Conservation (phyloP, 2,888 invertebrate genomes). For the Lepidochitona cinerea region DNA sequence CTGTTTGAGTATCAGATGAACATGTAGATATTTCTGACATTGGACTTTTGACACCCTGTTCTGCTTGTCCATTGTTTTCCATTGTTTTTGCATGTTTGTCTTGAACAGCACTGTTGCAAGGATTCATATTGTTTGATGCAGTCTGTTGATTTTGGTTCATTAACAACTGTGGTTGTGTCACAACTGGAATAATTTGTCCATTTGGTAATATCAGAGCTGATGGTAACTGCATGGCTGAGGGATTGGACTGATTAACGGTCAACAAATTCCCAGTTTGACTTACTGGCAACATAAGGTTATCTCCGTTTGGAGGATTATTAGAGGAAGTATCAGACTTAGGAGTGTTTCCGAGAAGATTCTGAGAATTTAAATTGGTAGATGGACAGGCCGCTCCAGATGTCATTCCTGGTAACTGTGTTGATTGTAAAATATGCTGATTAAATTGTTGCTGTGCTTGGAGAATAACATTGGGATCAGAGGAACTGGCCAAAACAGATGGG, state of each 20-base stretch:
- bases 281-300: slow-evolving; percentile 25
- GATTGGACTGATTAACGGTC: slow-evolving; percentile 45
- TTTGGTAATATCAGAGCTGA: slow-evolving; percentile 69
- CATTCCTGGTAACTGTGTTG: neutral
- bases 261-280: slow-evolving; percentile 46
- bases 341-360: neutral
- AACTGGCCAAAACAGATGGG: neutral
- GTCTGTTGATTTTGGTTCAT: slow-evolving; percentile 1
- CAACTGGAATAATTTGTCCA: slow-evolving; percentile 71
- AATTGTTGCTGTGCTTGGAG: slow-evolving; percentile 14
- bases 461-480: neutral
- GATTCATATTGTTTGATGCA: neutral
- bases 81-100: neutral
- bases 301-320: neutral
- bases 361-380: neutral
- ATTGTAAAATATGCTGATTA: neutral
- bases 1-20: slow-evolving; percentile 9
- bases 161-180: slow-evolving; percentile 28
- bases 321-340: neutral
- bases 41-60: neutral
- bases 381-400: neutral
- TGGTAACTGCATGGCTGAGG: slow-evolving; percentile 59
- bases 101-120: neutral
- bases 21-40: neutral
- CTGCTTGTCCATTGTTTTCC: neutral